A percentile compares a stretch with the other conserved stretches of the same genome.
phyloP scores from a whole-genome alignment of 2,797 vertebrate species.

The Phataginus tetradactyla region DNA sequence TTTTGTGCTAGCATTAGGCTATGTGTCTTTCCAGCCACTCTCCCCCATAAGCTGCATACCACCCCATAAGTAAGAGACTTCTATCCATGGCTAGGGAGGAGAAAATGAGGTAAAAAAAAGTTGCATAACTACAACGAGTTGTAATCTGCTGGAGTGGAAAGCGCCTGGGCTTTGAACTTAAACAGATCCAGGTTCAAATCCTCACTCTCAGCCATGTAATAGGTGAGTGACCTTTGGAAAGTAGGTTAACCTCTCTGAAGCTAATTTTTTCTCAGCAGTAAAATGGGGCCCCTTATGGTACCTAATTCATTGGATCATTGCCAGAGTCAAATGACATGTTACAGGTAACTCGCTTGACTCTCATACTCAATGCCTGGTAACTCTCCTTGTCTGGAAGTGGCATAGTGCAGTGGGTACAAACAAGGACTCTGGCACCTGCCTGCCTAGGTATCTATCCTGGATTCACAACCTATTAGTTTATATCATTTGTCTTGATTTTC shows the following conservation, averaged over 20 bases:
- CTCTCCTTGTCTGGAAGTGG: accelerated
- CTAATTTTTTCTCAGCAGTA: background rate
- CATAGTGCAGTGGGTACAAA: accelerated
- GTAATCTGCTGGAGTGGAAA: background rate
- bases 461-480: background rate
- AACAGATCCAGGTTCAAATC: background rate
- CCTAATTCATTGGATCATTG: background rate
- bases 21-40: background rate
- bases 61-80: background rate
- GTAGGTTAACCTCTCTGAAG: background rate
- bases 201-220: background rate
- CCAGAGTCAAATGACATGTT: background rate
- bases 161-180: background rate
- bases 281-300: background rate
- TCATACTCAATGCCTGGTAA: background rate
- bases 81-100: background rate
- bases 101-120: background rate
- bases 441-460: background rate
- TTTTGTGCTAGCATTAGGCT: background rate
- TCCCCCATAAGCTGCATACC: background rate
- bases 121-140: background rate
- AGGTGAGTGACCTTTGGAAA: background rate
- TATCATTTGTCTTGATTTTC: background rate
- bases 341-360: background rate
- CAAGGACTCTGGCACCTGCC: background rate